Percentiles rank a stretch among this genome's conserved stretches.
Evolutionary conservation across 2,888 invertebrate species (phyloP).

Genomic region (Dicyrtoma fusca): DNA sequence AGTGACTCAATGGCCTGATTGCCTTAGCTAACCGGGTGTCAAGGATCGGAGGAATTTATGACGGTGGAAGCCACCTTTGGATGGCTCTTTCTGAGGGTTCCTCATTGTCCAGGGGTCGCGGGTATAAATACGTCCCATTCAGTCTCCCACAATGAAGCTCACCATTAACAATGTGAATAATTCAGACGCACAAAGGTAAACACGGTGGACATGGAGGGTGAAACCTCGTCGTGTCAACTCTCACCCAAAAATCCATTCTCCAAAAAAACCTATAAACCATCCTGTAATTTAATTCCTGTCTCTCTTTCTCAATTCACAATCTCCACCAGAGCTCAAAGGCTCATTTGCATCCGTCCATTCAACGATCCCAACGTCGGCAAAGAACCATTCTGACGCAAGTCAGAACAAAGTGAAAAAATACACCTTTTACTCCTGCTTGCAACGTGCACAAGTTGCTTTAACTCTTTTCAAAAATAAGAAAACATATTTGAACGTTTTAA

Average conservation of each 20-base stretch:
- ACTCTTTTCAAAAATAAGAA: too few species aligned
- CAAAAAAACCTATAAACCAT: conserved; percentile 32
- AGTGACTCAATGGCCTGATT: conserved; percentile 36
- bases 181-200: conserved; percentile 50
- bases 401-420: too few species aligned
- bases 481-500: too few species aligned
- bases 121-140: conserved; percentile 24
- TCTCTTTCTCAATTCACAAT: neutral
- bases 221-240: conserved; percentile 35
- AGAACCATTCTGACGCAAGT: too few species aligned
- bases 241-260: conserved; percentile 34
- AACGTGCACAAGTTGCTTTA: too few species aligned
- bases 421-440: too few species aligned
- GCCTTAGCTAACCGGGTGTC: conserved; percentile 37
- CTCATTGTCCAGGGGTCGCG: neutral
- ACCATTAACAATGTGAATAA: conserved; percentile 47
- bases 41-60: conserved; percentile 33
- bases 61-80: conserved; percentile 26
- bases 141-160: conserved; percentile 25
- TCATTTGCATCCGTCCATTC: too few species aligned
- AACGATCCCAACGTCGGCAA: too few species aligned
- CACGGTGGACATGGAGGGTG: conserved; percentile 44
- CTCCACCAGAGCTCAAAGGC: neutral
- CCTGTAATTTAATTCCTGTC: conserved; percentile 33
- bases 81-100: neutral